A percentile compares a stretch with the other conserved stretches of the same genome.
Conservation (phyloP, 2,888 invertebrate species). For the Euphydryas editha region DNA sequence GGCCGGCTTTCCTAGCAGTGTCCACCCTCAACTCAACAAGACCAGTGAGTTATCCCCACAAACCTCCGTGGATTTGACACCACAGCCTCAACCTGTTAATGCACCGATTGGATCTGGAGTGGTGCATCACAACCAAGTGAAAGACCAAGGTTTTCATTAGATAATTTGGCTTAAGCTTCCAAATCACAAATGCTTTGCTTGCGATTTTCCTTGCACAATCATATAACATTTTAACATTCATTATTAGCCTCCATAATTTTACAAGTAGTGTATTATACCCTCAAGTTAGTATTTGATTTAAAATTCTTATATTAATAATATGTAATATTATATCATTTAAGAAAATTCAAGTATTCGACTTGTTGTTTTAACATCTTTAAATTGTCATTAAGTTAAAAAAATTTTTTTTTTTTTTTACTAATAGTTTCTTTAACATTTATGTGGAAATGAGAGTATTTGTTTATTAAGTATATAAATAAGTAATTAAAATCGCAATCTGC, state of each 20-base stretch:
- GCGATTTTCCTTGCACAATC: conserved; percentile 67
- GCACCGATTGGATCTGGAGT: conserved; percentile 78
- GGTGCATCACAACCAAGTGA: conserved; percentile 79
- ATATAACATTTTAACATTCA: conserved; percentile 15
- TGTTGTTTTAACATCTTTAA: no score
- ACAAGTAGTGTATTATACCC: background rate
- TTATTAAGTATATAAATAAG: conserved; percentile 23
- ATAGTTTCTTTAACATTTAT: background rate
- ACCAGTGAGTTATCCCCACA: conserved; percentile 82
- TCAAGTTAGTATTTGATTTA: no score
- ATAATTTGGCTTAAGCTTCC: conserved; percentile 63
- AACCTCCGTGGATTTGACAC: conserved; percentile 71
- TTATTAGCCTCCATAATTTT: conserved; percentile 11
- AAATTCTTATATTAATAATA: no score
- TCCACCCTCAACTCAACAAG: conserved; percentile 76
- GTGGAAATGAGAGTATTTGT: background rate
- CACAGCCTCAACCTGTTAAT: conserved; percentile 63
- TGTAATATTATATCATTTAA: no score
- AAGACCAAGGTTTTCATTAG: conserved; percentile 82
- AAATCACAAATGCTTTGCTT: conserved; percentile 62
- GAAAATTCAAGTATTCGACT: no score
- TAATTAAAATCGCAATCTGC: conserved; percentile 73
- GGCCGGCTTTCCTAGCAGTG: conserved; percentile 78
- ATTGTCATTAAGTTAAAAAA: background rate
- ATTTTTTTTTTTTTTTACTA: background rate